These are phyloP conservation scores for Andricus curvator DNA, from an alignment of 2,888 invertebrate genomes.

Conservation along the genomic window DNA sequence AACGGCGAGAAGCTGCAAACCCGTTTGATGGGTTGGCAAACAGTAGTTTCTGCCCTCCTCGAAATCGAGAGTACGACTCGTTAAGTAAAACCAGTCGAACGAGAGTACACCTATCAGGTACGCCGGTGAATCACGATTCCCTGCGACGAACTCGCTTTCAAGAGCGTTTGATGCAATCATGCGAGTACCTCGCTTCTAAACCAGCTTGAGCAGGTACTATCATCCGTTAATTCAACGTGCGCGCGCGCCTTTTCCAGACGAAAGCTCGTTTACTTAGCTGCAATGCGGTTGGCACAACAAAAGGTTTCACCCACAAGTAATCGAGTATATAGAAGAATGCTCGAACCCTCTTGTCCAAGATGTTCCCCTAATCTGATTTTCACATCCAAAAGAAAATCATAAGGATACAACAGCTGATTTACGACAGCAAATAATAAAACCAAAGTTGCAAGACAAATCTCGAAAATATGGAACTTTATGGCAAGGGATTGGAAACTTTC, in stretches of 20 bases:
- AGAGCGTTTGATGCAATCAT: constrained; percentile 44
- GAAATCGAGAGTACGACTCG: constrained; percentile 39
- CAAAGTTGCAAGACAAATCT: not conserved
- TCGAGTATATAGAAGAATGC: constrained; percentile 4
- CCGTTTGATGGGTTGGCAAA: constrained; percentile 37
- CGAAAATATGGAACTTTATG: constrained; percentile 1
- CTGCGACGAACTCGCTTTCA: constrained; percentile 57
- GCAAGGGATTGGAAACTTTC: not conserved
- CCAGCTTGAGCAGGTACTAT: constrained; percentile 8
- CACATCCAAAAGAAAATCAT: not conserved
- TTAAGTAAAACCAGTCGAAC: constrained; percentile 37
- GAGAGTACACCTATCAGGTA: constrained; percentile 21
- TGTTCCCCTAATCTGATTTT: not conserved
- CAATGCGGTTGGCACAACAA: constrained; percentile 27
- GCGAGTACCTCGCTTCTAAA: constrained; percentile 35
- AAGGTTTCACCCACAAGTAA: constrained; percentile 21
- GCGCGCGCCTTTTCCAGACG: constrained; percentile 33
- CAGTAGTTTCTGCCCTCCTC: constrained; percentile 25
- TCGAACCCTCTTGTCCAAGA: not conserved
- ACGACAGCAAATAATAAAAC: not conserved
- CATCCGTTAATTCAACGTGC: constrained; percentile 32
- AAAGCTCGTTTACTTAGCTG: constrained; percentile 30
- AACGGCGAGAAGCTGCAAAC: constrained; percentile 28
- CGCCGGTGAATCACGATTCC: constrained; percentile 52
- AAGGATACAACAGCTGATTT: not conserved